phyloP scores from a whole-genome alignment of 2,888 invertebrate genomes.

The Xanthorhoe designata region DNA sequence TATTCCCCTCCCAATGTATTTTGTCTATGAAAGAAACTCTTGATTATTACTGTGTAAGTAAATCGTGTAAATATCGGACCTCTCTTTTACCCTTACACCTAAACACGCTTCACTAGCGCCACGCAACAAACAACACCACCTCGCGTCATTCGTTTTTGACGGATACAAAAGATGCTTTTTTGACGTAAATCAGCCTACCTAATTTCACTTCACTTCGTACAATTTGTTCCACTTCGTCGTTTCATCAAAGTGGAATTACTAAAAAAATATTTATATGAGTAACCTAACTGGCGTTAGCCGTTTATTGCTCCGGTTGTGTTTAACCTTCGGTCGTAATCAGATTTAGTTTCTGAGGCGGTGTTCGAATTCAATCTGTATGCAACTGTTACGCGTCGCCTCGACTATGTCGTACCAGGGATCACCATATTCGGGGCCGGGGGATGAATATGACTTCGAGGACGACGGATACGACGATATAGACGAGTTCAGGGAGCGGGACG shows the following conservation, averaged over 20 bases:
- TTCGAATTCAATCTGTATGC: conserved; percentile 82
- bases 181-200: conserved; percentile 72
- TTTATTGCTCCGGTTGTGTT: conserved; percentile 58
- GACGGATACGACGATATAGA: conserved; percentile 89
- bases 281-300: conserved; percentile 65
- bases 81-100: conserved; percentile 54
- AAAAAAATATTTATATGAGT: conserved; percentile 75
- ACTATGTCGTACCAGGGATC: conserved; percentile 89
- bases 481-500: conserved; percentile 88
- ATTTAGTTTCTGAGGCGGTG: conserved; percentile 73
- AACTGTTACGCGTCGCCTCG: conserved; percentile 84
- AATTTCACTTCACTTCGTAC: conserved; percentile 44
- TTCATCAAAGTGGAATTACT: conserved; percentile 62
- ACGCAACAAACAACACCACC: conserved; percentile 2
- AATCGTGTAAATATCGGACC: conserved; percentile 40
- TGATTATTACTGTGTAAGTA: no score
- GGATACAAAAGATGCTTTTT: conserved; percentile 71
- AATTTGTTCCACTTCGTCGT: conserved; percentile 69
- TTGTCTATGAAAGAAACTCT: conserved; percentile 55
- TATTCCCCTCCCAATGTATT: background rate
- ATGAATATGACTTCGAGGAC: conserved; percentile 91
- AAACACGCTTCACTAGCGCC: conserved; percentile 44
- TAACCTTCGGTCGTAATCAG: conserved; percentile 58
- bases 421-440: conserved; percentile 88
- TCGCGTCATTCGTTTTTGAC: conserved; percentile 35